Evolutionary conservation across 2,888 invertebrate genomes (phyloP), one percentile per base, ranked within the genome.

Genomic region (Troides aeacus): DNA sequence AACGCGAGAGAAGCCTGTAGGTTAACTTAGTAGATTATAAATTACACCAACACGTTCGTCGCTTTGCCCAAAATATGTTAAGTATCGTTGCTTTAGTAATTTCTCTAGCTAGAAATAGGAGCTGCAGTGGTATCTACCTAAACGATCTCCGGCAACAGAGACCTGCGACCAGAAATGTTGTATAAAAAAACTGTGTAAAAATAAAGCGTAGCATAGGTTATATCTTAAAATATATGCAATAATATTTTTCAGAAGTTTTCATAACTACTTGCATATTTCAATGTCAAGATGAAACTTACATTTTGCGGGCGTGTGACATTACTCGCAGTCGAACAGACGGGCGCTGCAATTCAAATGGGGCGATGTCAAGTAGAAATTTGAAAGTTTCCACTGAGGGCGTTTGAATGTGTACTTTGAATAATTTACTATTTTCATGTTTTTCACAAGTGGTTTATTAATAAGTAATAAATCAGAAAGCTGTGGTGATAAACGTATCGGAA

Each of bases 251-350:
- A 59, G 24, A 24, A 59, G 59, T 65, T 65, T 30, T 46, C 15
- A 50, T 30, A 66, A 60, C 66, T 59, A 66, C 66, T 10, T 66
- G 66, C 46, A 66, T 66, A 60, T 66, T 60, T 66, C 66, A 66
- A 60, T 66, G 66, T 66, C 66, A 66, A 60, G 50, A 66, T 66
- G 50, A 60, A 60, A 66, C 50, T 60, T 60, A 66, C 46, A 66
- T 60, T 66, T 60, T 30, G 60, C 66, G 66, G 30, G 50, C 30
- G 50, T 50, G 66, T 66, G 66, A 53, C 60, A 60, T 59, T 46
- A 30, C 60, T 42, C 59, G 60, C 66, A 59, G 58, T 66, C 46
- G 59, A 46, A 21, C 46, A 42, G 66, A 60, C 66, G 60, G 30
- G 24, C 66, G 17, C 66, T 23, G 59, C 60, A 66, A 66, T 58